These are phyloP conservation scores for Thyatira batis DNA, from an alignment of 2,888 invertebrate genomes.

Conservation along the genomic window DNA sequence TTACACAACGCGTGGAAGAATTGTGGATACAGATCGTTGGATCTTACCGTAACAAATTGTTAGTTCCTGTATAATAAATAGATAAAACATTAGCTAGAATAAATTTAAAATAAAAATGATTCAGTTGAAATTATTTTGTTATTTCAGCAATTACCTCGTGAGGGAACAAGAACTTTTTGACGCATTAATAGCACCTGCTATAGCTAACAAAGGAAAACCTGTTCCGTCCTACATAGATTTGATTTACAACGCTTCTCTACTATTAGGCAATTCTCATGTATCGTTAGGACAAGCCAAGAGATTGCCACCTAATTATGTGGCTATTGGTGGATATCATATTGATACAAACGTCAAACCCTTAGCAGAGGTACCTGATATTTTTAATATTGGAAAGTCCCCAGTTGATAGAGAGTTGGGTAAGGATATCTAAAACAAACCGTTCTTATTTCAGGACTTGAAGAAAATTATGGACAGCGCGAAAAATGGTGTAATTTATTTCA, in stretches of 20 bases:
- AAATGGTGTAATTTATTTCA: slow-evolving; percentile 59
- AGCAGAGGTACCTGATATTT: slow-evolving; percentile 37
- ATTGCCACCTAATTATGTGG: slow-evolving; percentile 44
- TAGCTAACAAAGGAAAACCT: slow-evolving; percentile 27
- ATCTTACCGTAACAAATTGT: slow-evolving; percentile 14
- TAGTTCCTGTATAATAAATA: slow-evolving; percentile 7
- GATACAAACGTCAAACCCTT: slow-evolving; percentile 37
- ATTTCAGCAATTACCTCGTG: slow-evolving; percentile 23
- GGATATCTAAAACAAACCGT: background rate
- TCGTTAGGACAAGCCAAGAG: slow-evolving; percentile 35
- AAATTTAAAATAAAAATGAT: too few species aligned
- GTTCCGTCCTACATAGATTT: slow-evolving; percentile 33
- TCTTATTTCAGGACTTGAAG: slow-evolving; percentile 40
- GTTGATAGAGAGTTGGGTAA: too few species aligned
- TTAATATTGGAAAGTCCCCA: too few species aligned
- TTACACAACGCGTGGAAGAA: slow-evolving; percentile 32
- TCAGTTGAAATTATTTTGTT: slow-evolving; percentile 1
- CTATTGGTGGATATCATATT: slow-evolving; percentile 51
- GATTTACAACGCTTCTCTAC: slow-evolving; percentile 41
- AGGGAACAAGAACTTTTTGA: slow-evolving; percentile 26
- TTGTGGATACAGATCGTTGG: slow-evolving; percentile 25
- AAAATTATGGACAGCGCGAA: slow-evolving; percentile 46
- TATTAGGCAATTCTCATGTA: slow-evolving; percentile 45
- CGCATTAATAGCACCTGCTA: slow-evolving; percentile 28
- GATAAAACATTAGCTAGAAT: background rate